Evolutionary conservation across 30 jellyfish, hydroid and myxozoan genomes (phyloP), one percentile per base, ranked within the genome.

Genomic region (Clytia hemisphaerica): DNA sequence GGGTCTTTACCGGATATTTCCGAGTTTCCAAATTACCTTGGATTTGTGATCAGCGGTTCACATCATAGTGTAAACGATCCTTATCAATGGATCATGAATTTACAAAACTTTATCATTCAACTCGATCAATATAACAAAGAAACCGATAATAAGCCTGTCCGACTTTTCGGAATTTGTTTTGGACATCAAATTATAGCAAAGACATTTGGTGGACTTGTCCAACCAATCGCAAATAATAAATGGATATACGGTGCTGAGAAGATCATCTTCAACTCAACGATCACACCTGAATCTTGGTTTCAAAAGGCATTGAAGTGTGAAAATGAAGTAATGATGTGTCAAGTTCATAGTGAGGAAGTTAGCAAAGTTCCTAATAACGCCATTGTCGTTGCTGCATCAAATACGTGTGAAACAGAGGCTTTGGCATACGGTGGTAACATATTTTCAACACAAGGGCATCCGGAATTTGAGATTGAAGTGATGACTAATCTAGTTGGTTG

Each of bases 261-360:
- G 0, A 35, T 83, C 15, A n/a, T n/a, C n/a, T n/a, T n/a, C n/a
- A n/a, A n/a, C n/a, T n/a, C n/a, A n/a, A n/a, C n/a, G n/a, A n/a
- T n/a, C n/a, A n/a, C n/a, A n/a, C n/a, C n/a, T n/a, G n/a, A n/a
- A n/a, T n/a, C n/a, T n/a, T n/a, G n/a, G n/a, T n/a, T n/a, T n/a
- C n/a, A n/a, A n/a, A n/a, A n/a, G n/a, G n/a, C n/a, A n/a, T n/a
- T n/a, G n/a, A n/a, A n/a, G n/a, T n/a, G n/a, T n/a, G n/a, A n/a
- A n/a, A n/a, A n/a, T n/a, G n/a, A n/a, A n/a, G n/a, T n/a, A n/a
- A n/a, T n/a, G n/a, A n/a, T n/a, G n/a, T n/a, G n/a, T n/a, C n/a
- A n/a, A n/a, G n/a, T n/a, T n/a, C 95, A 83, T 68, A 91, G 95
- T 1, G 95, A 83, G 21, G 6, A 75, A 48, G 85, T 83, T 9